phyloP scores from a whole-genome alignment of 2,113 vertebrate genomes.

The Anguilla japonica region DNA sequence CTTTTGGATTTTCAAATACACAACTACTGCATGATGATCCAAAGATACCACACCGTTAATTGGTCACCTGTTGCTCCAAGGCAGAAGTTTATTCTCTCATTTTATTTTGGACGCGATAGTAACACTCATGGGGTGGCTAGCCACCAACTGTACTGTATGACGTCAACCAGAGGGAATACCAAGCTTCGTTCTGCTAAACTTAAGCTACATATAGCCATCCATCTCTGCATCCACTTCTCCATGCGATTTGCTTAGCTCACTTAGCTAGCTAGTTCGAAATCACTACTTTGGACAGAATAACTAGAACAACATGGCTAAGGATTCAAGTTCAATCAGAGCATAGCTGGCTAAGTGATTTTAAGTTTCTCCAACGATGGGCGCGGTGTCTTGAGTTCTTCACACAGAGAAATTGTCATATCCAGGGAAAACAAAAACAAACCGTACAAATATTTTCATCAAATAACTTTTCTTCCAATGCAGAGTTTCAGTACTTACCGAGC shows the following conservation, averaged over 20 bases:
- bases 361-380: background rate
- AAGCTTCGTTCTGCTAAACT: background rate
- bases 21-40: background rate
- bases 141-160: background rate
- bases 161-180: background rate
- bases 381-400: background rate
- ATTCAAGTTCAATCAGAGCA: background rate
- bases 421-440: background rate
- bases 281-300: background rate
- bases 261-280: background rate
- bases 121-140: background rate
- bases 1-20: conserved; percentile 3
- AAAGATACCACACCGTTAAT: background rate
- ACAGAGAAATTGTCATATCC: background rate
- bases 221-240: background rate
- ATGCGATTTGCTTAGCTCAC: too few species aligned
- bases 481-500: background rate
- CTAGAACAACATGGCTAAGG: background rate
- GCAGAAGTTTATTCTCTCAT: background rate
- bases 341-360: background rate
- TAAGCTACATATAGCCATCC: background rate
- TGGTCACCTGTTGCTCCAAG: background rate
- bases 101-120: background rate
- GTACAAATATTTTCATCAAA: background rate
- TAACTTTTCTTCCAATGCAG: background rate